These are phyloP conservation scores for Netelia fuscicornis DNA, from an alignment of 2,888 invertebrate genomes.

Conservation along the genomic window DNA sequence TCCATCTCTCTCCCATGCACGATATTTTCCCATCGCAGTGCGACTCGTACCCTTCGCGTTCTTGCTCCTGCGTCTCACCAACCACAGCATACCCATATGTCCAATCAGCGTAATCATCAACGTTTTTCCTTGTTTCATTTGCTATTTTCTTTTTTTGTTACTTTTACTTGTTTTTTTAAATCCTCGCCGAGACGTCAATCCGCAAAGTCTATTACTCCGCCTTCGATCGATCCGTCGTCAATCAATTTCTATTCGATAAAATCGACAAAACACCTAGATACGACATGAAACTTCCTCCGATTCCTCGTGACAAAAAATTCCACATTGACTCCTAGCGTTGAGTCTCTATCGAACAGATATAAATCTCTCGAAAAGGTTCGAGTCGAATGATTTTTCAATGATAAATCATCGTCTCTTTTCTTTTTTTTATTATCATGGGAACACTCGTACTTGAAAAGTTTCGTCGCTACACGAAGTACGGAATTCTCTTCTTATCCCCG, in stretches of 20 bases:
- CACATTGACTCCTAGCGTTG: background rate
- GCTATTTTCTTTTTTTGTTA: background rate
- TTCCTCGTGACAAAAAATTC: background rate
- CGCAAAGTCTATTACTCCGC: constrained; percentile 27
- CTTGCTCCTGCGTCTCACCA: background rate
- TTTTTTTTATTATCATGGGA: no score
- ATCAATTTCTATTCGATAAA: constrained; percentile 18
- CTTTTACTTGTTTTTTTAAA: background rate
- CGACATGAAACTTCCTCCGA: background rate
- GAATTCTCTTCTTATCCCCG: background rate
- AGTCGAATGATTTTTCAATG: no score
- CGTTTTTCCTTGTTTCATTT: background rate
- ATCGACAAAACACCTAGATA: background rate
- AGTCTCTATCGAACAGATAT: background rate
- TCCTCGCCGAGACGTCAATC: background rate
- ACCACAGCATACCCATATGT: background rate
- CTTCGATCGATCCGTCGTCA: background rate
- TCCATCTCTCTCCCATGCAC: constrained; percentile 39
- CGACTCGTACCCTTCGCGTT: background rate
- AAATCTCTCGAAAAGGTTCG: background rate
- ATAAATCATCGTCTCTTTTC: no score
- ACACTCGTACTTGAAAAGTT: no score
- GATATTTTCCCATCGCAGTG: constrained; percentile 31
- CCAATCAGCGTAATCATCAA: constrained; percentile 6
- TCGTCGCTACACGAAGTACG: no score